These are phyloP conservation scores for Astyanax mexicanus DNA, from an alignment of 2,797 vertebrate genomes.

Conservation along the genomic window DNA sequence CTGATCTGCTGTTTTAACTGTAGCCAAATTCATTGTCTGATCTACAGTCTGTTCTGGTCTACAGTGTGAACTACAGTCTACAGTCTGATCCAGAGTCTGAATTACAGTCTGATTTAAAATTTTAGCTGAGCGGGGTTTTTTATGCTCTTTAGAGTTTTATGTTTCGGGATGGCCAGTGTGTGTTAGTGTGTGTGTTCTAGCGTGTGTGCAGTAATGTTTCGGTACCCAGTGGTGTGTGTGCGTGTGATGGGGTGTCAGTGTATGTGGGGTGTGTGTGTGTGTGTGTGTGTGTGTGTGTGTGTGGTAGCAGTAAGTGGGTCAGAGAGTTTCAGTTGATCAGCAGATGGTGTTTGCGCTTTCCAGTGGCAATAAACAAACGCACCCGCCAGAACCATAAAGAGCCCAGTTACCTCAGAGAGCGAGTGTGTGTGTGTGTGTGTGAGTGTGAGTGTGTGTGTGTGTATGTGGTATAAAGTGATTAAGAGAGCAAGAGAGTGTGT, in stretches of 20 bases:
- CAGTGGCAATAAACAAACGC: conserved; percentile 69
- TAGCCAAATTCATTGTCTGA: too few species aligned
- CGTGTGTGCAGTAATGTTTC: neutral
- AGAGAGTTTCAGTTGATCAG: conserved; percentile 66
- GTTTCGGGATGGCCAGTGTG: too few species aligned
- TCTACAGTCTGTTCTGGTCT: too few species aligned
- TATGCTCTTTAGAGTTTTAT: too few species aligned
- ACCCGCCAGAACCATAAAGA: conserved; percentile 63
- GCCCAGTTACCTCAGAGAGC: conserved; percentile 51
- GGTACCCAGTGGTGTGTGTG: neutral
- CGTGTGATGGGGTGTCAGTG: too few species aligned
- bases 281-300: conserved; percentile 29
- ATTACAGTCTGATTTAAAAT: too few species aligned
- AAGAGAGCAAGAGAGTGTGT: conserved; percentile 23
- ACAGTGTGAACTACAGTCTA: too few species aligned
- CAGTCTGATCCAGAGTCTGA: too few species aligned
- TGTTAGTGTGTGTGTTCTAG: neutral
- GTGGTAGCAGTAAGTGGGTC: conserved; percentile 69
- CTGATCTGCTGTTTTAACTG: too few species aligned
- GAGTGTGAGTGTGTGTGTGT: neutral
- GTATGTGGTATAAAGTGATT: conserved; percentile 26
- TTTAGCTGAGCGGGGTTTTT: too few species aligned
- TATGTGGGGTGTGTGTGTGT: conserved; percentile 17
- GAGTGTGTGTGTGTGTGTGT: conserved; percentile 50
- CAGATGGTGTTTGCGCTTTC: conserved; percentile 72